Conservation (phyloP, 2,888 invertebrate genomes). For the Machimus atricapillus region DNA sequence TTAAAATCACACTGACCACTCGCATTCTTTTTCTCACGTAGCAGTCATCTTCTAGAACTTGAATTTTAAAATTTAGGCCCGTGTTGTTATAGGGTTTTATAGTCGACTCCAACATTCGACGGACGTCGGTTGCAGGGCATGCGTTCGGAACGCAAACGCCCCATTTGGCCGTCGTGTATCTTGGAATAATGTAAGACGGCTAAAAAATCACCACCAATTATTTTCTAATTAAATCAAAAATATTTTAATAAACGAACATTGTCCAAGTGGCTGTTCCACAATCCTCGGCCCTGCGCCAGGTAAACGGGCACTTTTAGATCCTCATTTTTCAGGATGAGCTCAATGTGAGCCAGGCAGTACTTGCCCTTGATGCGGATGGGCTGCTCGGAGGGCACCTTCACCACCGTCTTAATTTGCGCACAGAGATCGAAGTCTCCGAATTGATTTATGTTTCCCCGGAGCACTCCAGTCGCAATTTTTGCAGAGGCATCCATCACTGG, state of each 20-base stretch:
- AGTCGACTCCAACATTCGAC: conserved; percentile 65
- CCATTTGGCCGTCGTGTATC: conserved; percentile 75
- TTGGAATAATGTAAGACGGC: conserved; percentile 77
- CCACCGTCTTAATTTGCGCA: conserved; percentile 65
- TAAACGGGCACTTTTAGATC: conserved; percentile 71
- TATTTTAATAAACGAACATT: conserved; percentile 63
- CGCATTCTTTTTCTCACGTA: conserved; percentile 62
- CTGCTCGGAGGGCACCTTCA: conserved; percentile 68
- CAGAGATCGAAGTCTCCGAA: conserved; percentile 77
- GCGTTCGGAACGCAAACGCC: conserved; percentile 73
- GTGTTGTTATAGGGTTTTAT: conserved; percentile 68
- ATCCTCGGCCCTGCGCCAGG: conserved; percentile 69
- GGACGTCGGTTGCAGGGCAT: conserved; percentile 68
- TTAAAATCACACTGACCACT: conserved; percentile 53
- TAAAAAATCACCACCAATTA: conserved; percentile 53
- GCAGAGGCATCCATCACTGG: conserved; percentile 76
- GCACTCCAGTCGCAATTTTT: conserved; percentile 73
- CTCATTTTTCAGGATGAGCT: conserved; percentile 67
- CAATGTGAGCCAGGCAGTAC: conserved; percentile 73
- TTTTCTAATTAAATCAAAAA: neutral
- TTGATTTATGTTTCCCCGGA: conserved; percentile 75
- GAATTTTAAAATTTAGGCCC: conserved; percentile 67
- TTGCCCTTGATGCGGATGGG: conserved; percentile 72
- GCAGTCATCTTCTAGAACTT: conserved; percentile 69
- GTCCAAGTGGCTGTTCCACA: conserved; percentile 70